A percentile compares a stretch with the other conserved stretches of the same genome.
Evolutionary conservation across 92 coral and sea anemone species (phyloP).

Genomic region (Phenganax subtilis): DNA sequence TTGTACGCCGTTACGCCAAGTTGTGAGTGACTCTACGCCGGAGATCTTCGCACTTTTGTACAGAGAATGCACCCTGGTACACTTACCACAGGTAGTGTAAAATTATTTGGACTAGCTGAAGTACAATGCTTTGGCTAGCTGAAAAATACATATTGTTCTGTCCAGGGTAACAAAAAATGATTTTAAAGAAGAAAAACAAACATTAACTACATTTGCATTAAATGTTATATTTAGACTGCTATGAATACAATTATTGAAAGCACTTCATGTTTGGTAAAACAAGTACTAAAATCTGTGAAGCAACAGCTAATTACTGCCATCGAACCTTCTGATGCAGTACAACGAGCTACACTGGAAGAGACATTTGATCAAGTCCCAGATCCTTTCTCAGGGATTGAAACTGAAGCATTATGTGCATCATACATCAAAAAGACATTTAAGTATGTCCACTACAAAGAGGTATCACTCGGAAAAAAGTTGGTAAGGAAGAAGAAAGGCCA

Average conservation of each 20-base stretch:
- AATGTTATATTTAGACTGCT: conserved; percentile 3
- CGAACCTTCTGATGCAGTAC: neutral
- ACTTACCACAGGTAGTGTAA: too few species aligned
- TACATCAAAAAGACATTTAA: conserved; percentile 26
- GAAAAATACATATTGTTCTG: neutral
- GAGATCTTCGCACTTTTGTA: too few species aligned
- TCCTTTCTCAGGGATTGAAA: conserved; percentile 23
- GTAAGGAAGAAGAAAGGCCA: conserved; percentile 23
- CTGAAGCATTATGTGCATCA: conserved; percentile 27
- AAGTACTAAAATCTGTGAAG: conserved; percentile 16
- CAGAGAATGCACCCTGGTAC: too few species aligned
- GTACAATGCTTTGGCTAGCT: neutral
- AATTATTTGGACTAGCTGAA: neutral
- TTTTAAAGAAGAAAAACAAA: neutral
- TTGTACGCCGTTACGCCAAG: too few species aligned
- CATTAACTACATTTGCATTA: neutral
- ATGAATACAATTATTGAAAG: conserved; percentile 22
- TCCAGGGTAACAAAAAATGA: neutral
- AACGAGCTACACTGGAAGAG: neutral
- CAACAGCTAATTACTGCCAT: conserved; percentile 8
- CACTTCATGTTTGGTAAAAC: conserved; percentile 20
- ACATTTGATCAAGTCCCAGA: conserved; percentile 13
- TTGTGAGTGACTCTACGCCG: too few species aligned
- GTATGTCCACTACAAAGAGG: conserved; percentile 13
- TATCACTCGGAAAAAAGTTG: conserved; percentile 1